Evolutionary conservation across 2,888 invertebrate genomes (phyloP).

Genomic region (Subacronicta megacephala): DNA sequence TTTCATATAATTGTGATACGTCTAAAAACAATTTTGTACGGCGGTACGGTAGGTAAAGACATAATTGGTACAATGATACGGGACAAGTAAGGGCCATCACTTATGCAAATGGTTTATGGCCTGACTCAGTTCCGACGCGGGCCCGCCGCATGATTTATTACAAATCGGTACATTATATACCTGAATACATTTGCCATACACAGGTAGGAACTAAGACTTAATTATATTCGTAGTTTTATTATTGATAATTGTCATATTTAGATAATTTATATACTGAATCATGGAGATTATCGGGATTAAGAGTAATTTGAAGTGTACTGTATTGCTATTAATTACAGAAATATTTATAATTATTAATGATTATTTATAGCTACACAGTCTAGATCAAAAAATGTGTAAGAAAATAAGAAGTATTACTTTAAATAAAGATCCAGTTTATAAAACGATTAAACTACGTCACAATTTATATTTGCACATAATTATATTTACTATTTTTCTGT

Average conservation of each 20-base stretch:
- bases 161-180: conserved; percentile 55
- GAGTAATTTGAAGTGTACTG: conserved; percentile 20
- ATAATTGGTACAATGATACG: conserved; percentile 68
- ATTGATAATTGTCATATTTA: conserved; percentile 50
- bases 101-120: conserved; percentile 77
- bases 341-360: too few species aligned
- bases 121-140: conserved; percentile 56
- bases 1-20: conserved; percentile 24
- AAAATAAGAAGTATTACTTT: neutral
- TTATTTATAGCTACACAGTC: conserved; percentile 3
- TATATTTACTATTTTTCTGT: too few species aligned
- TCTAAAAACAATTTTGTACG: conserved; percentile 36
- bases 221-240: conserved; percentile 49
- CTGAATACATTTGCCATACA: conserved; percentile 39
- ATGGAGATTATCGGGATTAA: conserved; percentile 34
- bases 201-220: conserved; percentile 29
- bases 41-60: conserved; percentile 54
- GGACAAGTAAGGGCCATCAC: conserved; percentile 67
- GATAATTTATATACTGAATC: conserved; percentile 32
- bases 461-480: too few species aligned
- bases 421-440: too few species aligned
- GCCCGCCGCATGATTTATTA: conserved; percentile 65
- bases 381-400: neutral
- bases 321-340: conserved; percentile 27
- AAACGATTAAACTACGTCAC: too few species aligned